Conservation (phyloP, 2,888 invertebrate genomes). For the Stenodera caucasica region DNA sequence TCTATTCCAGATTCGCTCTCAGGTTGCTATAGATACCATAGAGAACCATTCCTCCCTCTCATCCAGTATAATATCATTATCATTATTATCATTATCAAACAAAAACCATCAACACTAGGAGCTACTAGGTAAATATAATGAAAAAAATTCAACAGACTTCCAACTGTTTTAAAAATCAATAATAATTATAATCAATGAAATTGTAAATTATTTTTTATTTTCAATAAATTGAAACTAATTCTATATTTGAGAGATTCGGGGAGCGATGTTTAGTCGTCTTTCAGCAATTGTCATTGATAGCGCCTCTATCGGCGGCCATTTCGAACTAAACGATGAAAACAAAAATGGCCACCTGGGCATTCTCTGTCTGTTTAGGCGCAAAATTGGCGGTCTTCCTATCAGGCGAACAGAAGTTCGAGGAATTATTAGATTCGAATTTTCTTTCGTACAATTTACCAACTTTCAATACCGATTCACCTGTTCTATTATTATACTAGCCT, state of each 20-base stretch:
- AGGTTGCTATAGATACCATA: conserved; percentile 35
- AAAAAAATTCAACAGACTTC: no score
- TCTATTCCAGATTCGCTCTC: conserved; percentile 35
- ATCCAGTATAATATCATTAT: neutral
- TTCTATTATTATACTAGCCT: conserved; percentile 30
- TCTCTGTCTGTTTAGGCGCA: conserved; percentile 44
- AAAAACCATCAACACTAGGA: neutral
- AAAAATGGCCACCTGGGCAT: conserved; percentile 23
- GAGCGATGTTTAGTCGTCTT: neutral
- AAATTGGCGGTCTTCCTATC: conserved; percentile 51
- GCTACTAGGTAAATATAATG: no score
- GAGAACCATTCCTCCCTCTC: neutral
- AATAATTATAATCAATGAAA: no score
- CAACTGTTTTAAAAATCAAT: no score
- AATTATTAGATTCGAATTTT: conserved; percentile 2
- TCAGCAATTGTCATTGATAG: neutral
- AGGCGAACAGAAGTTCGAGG: conserved; percentile 27
- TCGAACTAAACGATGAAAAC: neutral
- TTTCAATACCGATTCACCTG: neutral
- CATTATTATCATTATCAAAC: conserved; percentile 7
- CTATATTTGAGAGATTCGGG: no score
- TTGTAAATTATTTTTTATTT: no score
- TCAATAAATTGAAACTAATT: no score
- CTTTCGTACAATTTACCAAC: neutral
- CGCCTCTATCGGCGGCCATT: neutral